Conservation (phyloP, 2,113 vertebrate genomes). For the Cinclus mexicanus region DNA sequence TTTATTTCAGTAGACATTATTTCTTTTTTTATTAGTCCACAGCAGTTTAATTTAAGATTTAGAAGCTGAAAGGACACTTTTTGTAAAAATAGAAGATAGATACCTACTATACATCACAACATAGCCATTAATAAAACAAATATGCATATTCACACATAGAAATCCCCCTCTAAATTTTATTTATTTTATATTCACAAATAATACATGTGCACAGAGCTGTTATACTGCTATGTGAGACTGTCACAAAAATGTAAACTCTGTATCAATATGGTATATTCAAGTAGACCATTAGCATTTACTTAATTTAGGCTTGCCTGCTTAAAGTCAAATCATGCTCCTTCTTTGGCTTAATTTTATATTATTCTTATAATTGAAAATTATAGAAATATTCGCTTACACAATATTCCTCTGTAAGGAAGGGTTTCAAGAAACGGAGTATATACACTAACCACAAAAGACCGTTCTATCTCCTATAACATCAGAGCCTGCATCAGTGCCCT, state of each 20-base stretch:
- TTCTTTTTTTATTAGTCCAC: conserved; percentile 7
- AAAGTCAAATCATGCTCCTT: neutral
- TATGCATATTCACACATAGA: neutral
- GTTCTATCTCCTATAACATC: neutral
- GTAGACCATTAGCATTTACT: neutral
- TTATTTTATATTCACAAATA: neutral
- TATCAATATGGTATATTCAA: neutral
- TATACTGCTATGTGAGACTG: neutral
- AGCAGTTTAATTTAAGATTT: conserved; percentile 28
- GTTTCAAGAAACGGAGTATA: accelerated
- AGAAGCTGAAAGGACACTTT: conserved; percentile 9
- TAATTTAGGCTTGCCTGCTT: neutral
- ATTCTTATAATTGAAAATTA: neutral
- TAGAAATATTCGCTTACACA: neutral
- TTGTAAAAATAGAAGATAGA: neutral
- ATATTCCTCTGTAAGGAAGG: neutral
- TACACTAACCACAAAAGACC: neutral
- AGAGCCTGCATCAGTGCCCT: neutral
- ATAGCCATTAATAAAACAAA: neutral
- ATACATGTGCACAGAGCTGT: neutral
- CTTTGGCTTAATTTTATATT: neutral
- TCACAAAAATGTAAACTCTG: neutral
- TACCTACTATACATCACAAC: neutral
- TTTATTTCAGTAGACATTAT: conserved; percentile 34
- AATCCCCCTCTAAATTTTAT: neutral